Evolutionary conservation across 2,797 vertebrate genomes (phyloP), one percentile per base, ranked within the genome.

Genomic region (Bradypodion ventrale): DNA sequence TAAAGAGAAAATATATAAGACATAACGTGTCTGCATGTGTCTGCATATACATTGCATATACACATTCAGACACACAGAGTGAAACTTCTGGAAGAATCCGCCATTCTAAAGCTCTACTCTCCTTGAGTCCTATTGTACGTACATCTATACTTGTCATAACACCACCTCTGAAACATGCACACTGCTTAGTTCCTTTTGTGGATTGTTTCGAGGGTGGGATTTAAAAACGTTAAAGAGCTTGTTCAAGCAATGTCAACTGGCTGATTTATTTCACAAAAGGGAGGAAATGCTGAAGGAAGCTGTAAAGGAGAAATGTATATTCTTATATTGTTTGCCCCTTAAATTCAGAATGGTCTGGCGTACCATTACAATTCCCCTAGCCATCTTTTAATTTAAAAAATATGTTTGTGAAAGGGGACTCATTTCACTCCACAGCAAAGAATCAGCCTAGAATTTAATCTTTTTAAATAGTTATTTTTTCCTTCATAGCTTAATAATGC

Each of bases 401-500:
- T 52, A 23, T 27, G 27, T 49, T 49, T 49, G 66, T 27, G 35
- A 23, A 56, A 46, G 74, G 37, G 35, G 27, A 37, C 74, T 62
- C 92, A 92, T 94, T 92, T 94, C 91, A 85, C 80, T 91, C 94
- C 93, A 94, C 91, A 94, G 93, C 94, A 94, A 90, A 94, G 92
- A 94, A 93, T 94, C 94, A 94, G 91, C 90, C 93, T 94, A 93
- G 92, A 94, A 94, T 94, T 94, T 94, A 93, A 91, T 92, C 89
- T 91, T 94, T 93, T 89, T 92, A 94, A 93, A 93, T 91, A 93
- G 93, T 21, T 5, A 35, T 4, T 60, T 42, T 40, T 21, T 94
- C 93, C 4, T 93, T 95, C 95, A 96, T 96, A 96, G 93, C 94
- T 95, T 94, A 95, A 96, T 95, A 94, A 95, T 91, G 93, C 94